A percentile compares a stretch with the other conserved stretches of the same genome.
These are phyloP conservation scores for Pristionchus arcanus DNA, from an alignment of 2,888 invertebrate species.

Conservation along the genomic window DNA sequence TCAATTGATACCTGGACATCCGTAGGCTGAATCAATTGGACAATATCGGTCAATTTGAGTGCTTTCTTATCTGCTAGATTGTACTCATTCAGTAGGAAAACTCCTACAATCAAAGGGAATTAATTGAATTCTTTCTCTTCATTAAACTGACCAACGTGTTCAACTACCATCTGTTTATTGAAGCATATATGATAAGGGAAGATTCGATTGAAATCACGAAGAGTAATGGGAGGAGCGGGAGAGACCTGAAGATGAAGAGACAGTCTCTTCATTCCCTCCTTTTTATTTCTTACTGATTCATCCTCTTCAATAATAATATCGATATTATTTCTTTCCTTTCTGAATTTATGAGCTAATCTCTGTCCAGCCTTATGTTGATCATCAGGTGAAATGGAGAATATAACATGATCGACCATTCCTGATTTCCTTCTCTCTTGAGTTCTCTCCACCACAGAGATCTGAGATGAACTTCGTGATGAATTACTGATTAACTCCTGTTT, in stretches of 20 bases:
- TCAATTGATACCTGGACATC: constrained; percentile 68
- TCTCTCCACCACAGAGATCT: constrained; percentile 72
- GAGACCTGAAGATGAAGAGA: background rate
- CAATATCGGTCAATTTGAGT: constrained; percentile 73
- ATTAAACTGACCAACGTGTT: constrained; percentile 71
- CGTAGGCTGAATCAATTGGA: constrained; percentile 73
- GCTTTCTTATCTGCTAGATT: constrained; percentile 71
- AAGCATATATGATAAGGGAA: constrained; percentile 77
- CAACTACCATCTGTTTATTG: constrained; percentile 75
- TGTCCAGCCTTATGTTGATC: constrained; percentile 67
- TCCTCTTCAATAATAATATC: constrained; percentile 48
- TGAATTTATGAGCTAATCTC: constrained; percentile 65
- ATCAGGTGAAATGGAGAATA: constrained; percentile 71
- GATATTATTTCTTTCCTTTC: constrained; percentile 56
- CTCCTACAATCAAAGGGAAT: constrained; percentile 57
- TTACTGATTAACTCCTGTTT: constrained; percentile 2
- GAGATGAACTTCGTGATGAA: constrained; percentile 15
- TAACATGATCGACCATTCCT: constrained; percentile 74
- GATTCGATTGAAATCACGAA: constrained; percentile 67
- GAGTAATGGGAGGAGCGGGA: constrained; percentile 13
- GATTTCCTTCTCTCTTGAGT: constrained; percentile 72
- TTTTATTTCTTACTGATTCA: background rate
- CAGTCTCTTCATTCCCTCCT: background rate
- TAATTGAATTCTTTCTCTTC: background rate
- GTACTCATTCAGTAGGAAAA: constrained; percentile 72